phyloP scores from a whole-genome alignment of 2,797 vertebrate species.

The Cheracebus regulus region DNA sequence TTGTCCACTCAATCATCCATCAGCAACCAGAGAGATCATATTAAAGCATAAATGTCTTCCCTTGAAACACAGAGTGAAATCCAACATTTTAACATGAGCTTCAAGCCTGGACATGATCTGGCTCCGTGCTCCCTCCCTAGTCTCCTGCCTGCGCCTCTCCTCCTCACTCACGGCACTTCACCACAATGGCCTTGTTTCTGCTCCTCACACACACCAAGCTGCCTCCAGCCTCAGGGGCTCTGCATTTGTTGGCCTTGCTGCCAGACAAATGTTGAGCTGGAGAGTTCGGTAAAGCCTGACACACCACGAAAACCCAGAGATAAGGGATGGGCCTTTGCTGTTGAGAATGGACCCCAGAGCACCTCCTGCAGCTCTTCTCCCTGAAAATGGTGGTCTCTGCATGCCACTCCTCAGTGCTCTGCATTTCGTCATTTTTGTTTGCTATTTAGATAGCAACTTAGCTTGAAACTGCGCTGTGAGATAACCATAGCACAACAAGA shows the following conservation, averaged over 20 bases:
- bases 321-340: background rate
- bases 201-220: background rate
- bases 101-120: background rate
- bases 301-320: background rate
- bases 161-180: background rate
- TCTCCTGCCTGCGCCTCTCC: accelerated
- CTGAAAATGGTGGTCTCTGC: background rate
- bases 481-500: background rate
- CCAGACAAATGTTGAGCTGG: background rate
- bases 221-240: background rate
- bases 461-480: background rate
- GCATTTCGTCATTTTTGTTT: background rate
- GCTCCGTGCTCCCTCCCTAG: background rate
- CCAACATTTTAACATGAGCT: background rate
- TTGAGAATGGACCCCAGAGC: background rate
- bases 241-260: background rate
- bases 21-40: no score
- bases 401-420: background rate
- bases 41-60: background rate
- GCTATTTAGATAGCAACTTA: background rate
- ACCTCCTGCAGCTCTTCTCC: background rate
- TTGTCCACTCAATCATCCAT: background rate
- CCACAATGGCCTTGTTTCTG: background rate
- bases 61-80: background rate
- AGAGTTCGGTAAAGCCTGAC: background rate